Percentiles rank a stretch among this genome's conserved stretches.
Conservation (phyloP, 2,888 invertebrate genomes). For the Trachelus tabidus region DNA sequence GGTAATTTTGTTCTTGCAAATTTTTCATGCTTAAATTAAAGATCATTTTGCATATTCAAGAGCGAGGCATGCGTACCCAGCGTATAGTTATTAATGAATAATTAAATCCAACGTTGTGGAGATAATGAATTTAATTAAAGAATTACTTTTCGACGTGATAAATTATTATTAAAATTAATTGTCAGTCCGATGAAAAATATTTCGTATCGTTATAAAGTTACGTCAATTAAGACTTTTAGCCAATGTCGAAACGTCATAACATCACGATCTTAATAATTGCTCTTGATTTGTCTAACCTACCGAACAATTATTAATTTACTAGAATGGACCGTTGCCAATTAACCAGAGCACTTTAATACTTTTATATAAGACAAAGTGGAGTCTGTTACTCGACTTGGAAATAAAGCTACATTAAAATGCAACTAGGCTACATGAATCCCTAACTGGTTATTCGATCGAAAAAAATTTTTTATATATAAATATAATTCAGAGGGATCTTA, state of each 20-base stretch:
- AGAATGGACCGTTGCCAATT: slow-evolving; percentile 11
- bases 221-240: background rate
- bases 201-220: background rate
- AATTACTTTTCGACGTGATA: background rate
- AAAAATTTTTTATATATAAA: too few species aligned
- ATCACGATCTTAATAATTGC: background rate
- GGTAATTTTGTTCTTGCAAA: too few species aligned
- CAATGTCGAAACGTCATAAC: background rate
- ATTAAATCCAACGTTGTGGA: too few species aligned
- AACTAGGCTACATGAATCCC: background rate
- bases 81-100: too few species aligned
- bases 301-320: background rate
- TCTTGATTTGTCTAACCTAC: background rate
- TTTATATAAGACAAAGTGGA: background rate
- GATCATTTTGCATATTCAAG: too few species aligned
- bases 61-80: too few species aligned
- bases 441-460: background rate
- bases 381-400: slow-evolving; percentile 30
- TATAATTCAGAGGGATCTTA: too few species aligned
- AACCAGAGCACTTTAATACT: background rate
- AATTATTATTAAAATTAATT: too few species aligned
- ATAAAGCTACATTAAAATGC: slow-evolving; percentile 31
- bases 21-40: too few species aligned
- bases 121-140: background rate
- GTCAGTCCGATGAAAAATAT: background rate